Percentiles rank a stretch among this genome's conserved stretches.
These are phyloP conservation scores for Zalophus californianus DNA, from an alignment of 2,797 vertebrate genomes.

Conservation along the genomic window DNA sequence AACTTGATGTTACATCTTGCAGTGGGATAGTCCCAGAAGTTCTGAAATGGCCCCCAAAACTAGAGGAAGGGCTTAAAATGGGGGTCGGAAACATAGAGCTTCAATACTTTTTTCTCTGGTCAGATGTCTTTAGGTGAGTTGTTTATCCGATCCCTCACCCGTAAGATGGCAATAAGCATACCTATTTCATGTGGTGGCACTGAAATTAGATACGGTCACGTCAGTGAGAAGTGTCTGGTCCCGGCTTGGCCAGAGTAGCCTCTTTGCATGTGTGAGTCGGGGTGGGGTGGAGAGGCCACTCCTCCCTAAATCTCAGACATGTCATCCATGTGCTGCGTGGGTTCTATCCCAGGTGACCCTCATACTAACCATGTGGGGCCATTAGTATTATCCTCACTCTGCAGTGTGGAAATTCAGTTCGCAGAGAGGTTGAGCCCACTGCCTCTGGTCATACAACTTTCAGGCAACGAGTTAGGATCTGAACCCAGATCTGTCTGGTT, in stretches of 20 bases:
- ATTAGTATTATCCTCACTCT: not conserved
- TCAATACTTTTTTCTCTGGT: not conserved
- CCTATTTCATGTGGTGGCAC: not conserved
- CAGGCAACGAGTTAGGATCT: not conserved
- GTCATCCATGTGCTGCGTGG: rapidly evolving
- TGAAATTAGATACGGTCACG: not conserved
- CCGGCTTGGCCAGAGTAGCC: not conserved
- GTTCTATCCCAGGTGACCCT: not conserved
- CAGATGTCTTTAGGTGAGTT: not conserved
- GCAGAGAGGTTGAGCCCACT: not conserved
- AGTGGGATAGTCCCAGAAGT: not conserved
- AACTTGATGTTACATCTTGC: not conserved
- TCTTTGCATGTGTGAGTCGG: rapidly evolving
- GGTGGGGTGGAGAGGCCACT: no score
- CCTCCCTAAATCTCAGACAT: not conserved
- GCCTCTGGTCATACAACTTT: not conserved
- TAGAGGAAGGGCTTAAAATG: not conserved
- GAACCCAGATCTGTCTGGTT: not conserved
- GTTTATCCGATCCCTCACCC: not conserved
- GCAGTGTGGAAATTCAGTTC: not conserved
- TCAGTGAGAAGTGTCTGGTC: not conserved
- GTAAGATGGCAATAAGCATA: not conserved
- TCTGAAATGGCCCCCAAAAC: not conserved
- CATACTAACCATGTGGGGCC: not conserved
- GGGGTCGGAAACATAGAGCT: not conserved